Conservation (phyloP, 1,140 invertebrate species). For the Andrena cerasifolii region DNA sequence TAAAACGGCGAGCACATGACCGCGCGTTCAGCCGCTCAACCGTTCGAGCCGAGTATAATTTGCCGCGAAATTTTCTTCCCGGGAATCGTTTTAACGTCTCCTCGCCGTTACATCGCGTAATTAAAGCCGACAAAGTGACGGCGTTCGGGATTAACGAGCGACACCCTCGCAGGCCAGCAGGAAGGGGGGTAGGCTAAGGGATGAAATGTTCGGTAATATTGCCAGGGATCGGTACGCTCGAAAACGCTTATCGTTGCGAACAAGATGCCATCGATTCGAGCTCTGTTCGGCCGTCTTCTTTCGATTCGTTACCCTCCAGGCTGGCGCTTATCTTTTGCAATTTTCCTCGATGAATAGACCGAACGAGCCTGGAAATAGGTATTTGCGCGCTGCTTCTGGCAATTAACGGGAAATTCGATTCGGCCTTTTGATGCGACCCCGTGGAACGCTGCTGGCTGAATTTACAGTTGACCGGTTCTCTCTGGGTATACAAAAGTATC, state of each 20-base stretch:
- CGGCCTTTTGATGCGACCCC: slow-evolving; percentile 31
- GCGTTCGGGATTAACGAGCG: background rate
- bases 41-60: background rate
- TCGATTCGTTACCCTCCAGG: background rate
- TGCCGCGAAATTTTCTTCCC: background rate
- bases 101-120: background rate
- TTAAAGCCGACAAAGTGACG: no score
- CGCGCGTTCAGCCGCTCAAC: background rate
- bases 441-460: background rate
- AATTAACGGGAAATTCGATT: slow-evolving; percentile 44
- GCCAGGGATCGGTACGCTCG: background rate
- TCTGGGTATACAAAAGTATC: slow-evolving; percentile 7
- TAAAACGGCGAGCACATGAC: background rate
- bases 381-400: slow-evolving; percentile 35
- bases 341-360: slow-evolving; percentile 33
- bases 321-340: slow-evolving; percentile 26
- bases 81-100: background rate
- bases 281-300: background rate
- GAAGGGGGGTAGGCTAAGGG: background rate
- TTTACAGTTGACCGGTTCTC: slow-evolving; percentile 20
- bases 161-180: no score
- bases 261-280: background rate
- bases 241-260: slow-evolving; percentile 20
- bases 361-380: slow-evolving; percentile 24
- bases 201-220: background rate